Base-by-base conservation (phyloP, 2,797 vertebrate genomes). In the Dromococcyx pavoninus region DNA sequence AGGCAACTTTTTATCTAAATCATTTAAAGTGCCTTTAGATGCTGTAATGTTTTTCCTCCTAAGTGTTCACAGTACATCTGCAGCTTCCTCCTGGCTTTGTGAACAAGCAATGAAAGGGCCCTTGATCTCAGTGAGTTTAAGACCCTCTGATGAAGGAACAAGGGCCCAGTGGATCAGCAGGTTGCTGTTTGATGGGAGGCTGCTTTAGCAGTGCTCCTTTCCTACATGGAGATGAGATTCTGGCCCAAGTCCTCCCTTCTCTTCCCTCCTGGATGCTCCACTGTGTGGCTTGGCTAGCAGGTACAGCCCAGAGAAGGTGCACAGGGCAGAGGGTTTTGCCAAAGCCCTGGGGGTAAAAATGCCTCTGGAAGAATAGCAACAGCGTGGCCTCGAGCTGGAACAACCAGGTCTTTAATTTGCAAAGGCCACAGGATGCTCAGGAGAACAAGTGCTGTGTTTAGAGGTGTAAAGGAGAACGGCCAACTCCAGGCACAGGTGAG, bases 21-120 rank as follows among this genome's bases (percentile, higher is more conserved):
- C 94, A 97, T 97, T 96, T 96, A 95, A 97, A 96, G 92, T 93
- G 92, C 89, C 85, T 95, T 97, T 86, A 94, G 95, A 97, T 71
- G 90, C 88, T 74, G 73, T 69, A 96, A 91, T 94, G 80, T 91
- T 96, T 97, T 92, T 90, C 80, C 46, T 95, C 84, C 84, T 80
- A 92, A 97, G 84, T 71, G 72, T 77, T 76, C 1, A 0, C 6
- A 17, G 91, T 86, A 2, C 53, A 88, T 95, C 90, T 94, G 75
- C 65, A 48, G 83, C 77, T 76, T 93, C 76, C 62, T 86, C 51
- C 76, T 74, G 82, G 44, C 65, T 94, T 93, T 86, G 1, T 80
- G 79, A 86, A 10, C 0, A 2, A 71, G 65, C 57, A 74, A 27
- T 33, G 88, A 50, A 44, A 64, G 54, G 58, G 44, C 51, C 56